Evolutionary conservation across 2,888 invertebrate genomes (phyloP).

Genomic region (Caenorhabditis sp.): DNA sequence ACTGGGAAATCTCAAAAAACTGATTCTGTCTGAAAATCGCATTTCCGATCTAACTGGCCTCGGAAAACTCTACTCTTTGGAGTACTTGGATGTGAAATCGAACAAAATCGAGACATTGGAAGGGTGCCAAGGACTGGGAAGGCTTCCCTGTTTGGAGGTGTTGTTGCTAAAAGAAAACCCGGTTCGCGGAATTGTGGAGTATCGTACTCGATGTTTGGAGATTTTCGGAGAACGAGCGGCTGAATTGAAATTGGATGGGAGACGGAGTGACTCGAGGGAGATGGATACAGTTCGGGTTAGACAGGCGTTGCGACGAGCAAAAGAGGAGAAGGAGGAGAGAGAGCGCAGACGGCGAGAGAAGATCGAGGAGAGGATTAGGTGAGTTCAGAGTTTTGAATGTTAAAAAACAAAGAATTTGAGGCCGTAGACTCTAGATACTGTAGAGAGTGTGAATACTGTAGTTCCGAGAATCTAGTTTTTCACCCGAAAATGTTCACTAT

Average conservation of each 20-base stretch:
- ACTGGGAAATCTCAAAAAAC: slow-evolving; percentile 86
- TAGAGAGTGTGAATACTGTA: no score
- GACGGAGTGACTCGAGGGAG: slow-evolving; percentile 85
- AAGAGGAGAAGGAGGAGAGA: slow-evolving; percentile 73
- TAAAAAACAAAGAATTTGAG: neutral
- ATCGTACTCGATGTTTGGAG: slow-evolving; percentile 84
- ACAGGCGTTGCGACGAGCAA: slow-evolving; percentile 85
- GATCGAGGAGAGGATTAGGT: slow-evolving; percentile 42
- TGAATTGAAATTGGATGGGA: slow-evolving; percentile 86
- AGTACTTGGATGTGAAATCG: slow-evolving; percentile 84
- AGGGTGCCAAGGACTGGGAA: slow-evolving; percentile 73
- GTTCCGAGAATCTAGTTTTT: no score
- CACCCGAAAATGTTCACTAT: no score
- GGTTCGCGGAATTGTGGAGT: slow-evolving; percentile 77
- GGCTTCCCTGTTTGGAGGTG: slow-evolving; percentile 85
- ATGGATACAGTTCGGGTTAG: slow-evolving; percentile 89
- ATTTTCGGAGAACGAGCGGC: slow-evolving; percentile 84
- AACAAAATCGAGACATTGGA: slow-evolving; percentile 81
- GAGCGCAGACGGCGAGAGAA: slow-evolving; percentile 39
- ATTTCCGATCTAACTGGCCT: slow-evolving; percentile 75
- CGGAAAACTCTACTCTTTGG: slow-evolving; percentile 85
- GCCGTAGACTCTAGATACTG: neutral
- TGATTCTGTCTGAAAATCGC: slow-evolving; percentile 86
- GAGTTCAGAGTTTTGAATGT: neutral
- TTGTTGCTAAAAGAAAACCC: slow-evolving; percentile 86